Conservation (phyloP, 2,888 invertebrate genomes). For the Drosophila peninsularis region DNA sequence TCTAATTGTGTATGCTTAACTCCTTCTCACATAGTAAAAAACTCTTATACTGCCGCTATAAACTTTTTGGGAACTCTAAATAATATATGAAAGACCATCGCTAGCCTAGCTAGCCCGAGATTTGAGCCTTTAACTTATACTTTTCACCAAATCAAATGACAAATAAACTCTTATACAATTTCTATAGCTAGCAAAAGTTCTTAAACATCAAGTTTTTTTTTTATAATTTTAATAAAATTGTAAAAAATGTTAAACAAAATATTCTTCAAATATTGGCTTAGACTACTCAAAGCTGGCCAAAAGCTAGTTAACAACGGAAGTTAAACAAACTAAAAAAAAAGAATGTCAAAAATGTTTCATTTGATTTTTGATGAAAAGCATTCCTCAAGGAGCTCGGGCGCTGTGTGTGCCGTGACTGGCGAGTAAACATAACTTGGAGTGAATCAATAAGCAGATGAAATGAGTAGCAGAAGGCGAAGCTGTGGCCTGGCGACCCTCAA, state of each 20-base stretch:
- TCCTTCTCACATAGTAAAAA: no score
- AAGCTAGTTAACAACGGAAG: background rate
- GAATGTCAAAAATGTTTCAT: background rate
- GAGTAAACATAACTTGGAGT: slow-evolving; percentile 25
- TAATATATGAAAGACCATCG: background rate
- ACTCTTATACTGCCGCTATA: no score
- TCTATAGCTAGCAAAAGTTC: no score
- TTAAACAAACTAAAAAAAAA: background rate
- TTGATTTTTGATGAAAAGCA: slow-evolving; percentile 14
- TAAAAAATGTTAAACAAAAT: background rate
- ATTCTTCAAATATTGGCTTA: no score
- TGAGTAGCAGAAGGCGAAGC: slow-evolving; percentile 16
- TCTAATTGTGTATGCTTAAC: no score
- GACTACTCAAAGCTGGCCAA: background rate
- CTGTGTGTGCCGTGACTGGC: slow-evolving; percentile 10
- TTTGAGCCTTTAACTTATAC: no score
- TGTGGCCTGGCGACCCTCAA: slow-evolving; percentile 19
- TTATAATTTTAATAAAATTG: background rate
- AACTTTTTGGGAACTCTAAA: background rate
- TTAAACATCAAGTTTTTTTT: no score
- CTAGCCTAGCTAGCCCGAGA: no score
- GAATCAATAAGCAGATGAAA: slow-evolving; percentile 59
- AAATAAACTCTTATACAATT: background rate
- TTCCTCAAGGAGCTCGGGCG: background rate
- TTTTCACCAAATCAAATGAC: no score